These are phyloP conservation scores for Aplocera efformata DNA, from an alignment of 2,888 invertebrate species.

Conservation along the genomic window DNA sequence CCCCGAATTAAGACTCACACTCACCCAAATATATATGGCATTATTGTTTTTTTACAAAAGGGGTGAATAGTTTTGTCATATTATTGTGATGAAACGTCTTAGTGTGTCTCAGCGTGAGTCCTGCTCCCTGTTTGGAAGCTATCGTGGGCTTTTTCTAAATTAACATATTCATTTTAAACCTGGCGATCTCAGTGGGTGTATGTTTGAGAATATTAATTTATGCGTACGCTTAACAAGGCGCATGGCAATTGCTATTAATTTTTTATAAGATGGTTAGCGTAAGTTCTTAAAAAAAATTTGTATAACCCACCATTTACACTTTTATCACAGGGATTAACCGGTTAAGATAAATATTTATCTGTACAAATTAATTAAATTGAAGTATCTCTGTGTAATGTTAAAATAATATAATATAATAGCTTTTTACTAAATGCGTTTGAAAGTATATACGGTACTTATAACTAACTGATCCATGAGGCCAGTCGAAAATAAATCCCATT, in stretches of 20 bases:
- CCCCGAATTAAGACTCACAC: neutral
- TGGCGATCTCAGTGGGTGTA: slow-evolving; percentile 43
- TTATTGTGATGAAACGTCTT: slow-evolving; percentile 66
- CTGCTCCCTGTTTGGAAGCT: slow-evolving; percentile 67
- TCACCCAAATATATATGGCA: neutral
- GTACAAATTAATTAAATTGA: no score
- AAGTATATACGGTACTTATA: no score
- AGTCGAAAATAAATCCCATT: no score
- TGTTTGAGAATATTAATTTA: slow-evolving; percentile 51
- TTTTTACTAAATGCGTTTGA: no score
- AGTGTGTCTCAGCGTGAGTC: slow-evolving; percentile 65
- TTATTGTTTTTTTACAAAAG: slow-evolving; percentile 34
- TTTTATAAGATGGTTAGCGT: neutral
- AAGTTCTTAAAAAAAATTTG: no score
- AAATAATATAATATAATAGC: no score
- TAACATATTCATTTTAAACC: slow-evolving; percentile 69
- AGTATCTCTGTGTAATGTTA: no score
- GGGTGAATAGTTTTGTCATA: slow-evolving; percentile 63
- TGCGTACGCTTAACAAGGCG: slow-evolving; percentile 42
- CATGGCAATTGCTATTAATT: slow-evolving; percentile 32
- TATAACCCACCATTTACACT: no score
- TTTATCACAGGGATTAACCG: no score
- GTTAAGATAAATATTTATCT: no score
- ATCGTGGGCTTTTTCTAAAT: slow-evolving; percentile 53
- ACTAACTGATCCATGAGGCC: no score